Percentiles rank a stretch among this genome's conserved stretches.
These are phyloP conservation scores for Dendrolimus kikuchii DNA, from an alignment of 1,140 invertebrate species.

Conservation along the genomic window DNA sequence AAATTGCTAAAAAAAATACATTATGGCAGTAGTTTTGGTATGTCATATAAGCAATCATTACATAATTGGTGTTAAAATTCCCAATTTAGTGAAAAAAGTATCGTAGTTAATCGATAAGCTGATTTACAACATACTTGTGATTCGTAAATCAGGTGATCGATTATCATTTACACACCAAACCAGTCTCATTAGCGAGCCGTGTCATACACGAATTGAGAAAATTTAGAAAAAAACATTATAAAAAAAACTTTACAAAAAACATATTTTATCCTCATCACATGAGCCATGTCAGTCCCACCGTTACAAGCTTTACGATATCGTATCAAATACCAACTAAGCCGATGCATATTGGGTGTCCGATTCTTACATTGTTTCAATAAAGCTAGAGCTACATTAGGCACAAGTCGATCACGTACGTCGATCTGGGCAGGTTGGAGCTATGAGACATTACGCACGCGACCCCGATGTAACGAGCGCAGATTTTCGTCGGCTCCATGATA, in stretches of 20 bases:
- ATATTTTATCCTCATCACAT: conserved; percentile 61
- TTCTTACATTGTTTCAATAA: too few species aligned
- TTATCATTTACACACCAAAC: conserved; percentile 32
- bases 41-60: not conserved
- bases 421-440: too few species aligned
- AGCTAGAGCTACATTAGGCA: too few species aligned
- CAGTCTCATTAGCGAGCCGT: conserved; percentile 60
- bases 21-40: not conserved
- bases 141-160: too few species aligned
- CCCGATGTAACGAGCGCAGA: too few species aligned
- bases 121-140: too few species aligned
- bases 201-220: conserved; percentile 53
- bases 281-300: conserved; percentile 63
- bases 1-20: not conserved
- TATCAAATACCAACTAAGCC: conserved; percentile 31
- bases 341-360: conserved; percentile 44
- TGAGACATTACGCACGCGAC: too few species aligned
- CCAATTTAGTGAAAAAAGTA: too few species aligned
- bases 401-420: too few species aligned
- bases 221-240: conserved; percentile 39
- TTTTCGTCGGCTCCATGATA: too few species aligned
- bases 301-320: conserved; percentile 49
- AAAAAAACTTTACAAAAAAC: conserved; percentile 39
- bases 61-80: not conserved
- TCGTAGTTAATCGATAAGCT: too few species aligned